These are phyloP conservation scores for Mionectes olivaceus DNA, from an alignment of 2,797 vertebrate species.

Conservation along the genomic window DNA sequence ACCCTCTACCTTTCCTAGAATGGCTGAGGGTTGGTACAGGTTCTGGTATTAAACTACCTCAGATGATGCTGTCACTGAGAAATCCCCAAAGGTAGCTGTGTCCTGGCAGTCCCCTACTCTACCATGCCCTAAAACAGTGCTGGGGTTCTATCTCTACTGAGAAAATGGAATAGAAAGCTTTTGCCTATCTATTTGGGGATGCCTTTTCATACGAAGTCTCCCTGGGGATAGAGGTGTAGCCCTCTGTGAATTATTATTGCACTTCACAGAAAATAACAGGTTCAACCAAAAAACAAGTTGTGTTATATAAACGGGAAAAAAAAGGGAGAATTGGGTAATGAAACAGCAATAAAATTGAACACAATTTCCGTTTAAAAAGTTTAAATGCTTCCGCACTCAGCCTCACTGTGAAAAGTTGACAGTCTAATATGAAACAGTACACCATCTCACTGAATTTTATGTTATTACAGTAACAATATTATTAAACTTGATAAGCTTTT, in stretches of 20 bases:
- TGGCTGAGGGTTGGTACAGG: neutral
- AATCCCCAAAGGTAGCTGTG: neutral
- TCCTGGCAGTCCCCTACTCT: neutral
- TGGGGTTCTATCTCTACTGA: neutral
- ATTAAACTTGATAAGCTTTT: slow-evolving; percentile 45
- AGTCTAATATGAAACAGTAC: neutral
- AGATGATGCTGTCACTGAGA: neutral
- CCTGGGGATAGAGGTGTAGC: neutral
- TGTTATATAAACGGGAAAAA: neutral
- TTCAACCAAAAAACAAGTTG: neutral
- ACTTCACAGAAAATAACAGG: neutral
- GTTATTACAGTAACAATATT: slow-evolving; percentile 34
- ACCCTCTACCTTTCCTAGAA: neutral
- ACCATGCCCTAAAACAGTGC: neutral
- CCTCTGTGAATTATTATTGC: neutral
- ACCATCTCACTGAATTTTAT: slow-evolving; percentile 10
- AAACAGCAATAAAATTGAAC: slow-evolving; percentile 6
- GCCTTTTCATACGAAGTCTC: neutral
- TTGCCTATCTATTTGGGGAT: neutral
- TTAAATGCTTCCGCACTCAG: neutral
- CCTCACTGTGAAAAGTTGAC: neutral
- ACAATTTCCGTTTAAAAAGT: neutral
- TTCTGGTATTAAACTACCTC: neutral
- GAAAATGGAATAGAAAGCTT: neutral
- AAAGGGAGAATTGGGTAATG: neutral